Evolutionary conservation across 2,888 invertebrate species (phyloP).

Genomic region (Dolomedes plantarius): DNA sequence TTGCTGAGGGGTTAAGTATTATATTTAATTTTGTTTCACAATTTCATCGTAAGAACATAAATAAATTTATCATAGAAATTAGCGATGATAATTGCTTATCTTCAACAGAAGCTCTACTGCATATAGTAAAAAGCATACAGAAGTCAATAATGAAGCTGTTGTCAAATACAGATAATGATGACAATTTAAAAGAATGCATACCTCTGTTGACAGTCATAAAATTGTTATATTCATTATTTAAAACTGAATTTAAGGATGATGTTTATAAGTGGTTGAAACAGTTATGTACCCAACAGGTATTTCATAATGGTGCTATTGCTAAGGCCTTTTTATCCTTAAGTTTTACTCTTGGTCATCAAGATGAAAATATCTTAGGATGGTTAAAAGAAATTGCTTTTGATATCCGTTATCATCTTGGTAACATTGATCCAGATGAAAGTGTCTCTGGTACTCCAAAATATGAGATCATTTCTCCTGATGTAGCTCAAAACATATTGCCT

Average conservation of each 20-base stretch:
- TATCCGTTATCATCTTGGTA: slow-evolving; percentile 61
- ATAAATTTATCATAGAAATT: slow-evolving; percentile 32
- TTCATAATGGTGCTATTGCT: slow-evolving; percentile 43
- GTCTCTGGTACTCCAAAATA: slow-evolving; percentile 33
- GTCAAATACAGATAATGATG: slow-evolving; percentile 52
- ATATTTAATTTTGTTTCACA: slow-evolving; percentile 38
- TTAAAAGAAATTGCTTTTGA: slow-evolving; percentile 59
- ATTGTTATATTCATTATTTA: slow-evolving; percentile 27
- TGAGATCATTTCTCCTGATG: slow-evolving; percentile 40
- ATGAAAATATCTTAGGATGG: slow-evolving; percentile 22
- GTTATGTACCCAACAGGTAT: slow-evolving; percentile 57
- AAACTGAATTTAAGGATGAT: slow-evolving; percentile 29
- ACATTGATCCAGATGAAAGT: slow-evolving; percentile 55
- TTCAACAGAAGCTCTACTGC: slow-evolving; percentile 24
- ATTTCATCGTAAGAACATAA: slow-evolving; percentile 31
- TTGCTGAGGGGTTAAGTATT: slow-evolving; percentile 40
- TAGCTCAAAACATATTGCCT: slow-evolving; percentile 19
- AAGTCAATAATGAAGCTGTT: slow-evolving; percentile 50
- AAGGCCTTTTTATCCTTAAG: slow-evolving; percentile 58
- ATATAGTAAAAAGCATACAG: slow-evolving; percentile 40
- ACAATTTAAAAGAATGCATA: slow-evolving; percentile 40
- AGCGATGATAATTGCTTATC: slow-evolving; percentile 22
- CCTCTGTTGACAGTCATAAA: slow-evolving; percentile 52
- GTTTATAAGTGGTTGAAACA: slow-evolving; percentile 61
- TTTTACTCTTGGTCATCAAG: slow-evolving; percentile 56